Conservation (phyloP, 2,888 invertebrate genomes). For the Boloria euphrosyne region DNA sequence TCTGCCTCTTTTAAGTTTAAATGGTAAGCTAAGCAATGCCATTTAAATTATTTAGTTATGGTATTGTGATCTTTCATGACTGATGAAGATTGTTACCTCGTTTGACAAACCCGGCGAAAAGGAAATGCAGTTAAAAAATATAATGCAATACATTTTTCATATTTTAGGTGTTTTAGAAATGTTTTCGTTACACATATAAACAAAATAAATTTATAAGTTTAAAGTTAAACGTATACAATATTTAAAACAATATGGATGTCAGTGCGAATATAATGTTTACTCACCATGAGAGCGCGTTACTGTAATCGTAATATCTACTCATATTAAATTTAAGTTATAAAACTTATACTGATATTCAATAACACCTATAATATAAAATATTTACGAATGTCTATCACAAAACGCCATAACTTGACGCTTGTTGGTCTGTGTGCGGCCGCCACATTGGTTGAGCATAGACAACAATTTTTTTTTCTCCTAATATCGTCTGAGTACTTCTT, state of each 20-base stretch:
- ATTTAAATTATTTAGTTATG: neutral
- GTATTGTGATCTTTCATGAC: neutral
- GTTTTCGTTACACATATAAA: constrained; percentile 27
- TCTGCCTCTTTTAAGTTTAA: neutral
- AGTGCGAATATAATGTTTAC: constrained; percentile 54
- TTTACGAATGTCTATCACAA: constrained; percentile 63
- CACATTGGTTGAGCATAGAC: constrained; percentile 79
- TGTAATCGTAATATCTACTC: constrained; percentile 82
- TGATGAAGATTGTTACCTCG: constrained; percentile 12
- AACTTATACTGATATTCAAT: constrained; percentile 62
- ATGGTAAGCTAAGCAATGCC: neutral
- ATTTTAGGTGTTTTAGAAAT: constrained; percentile 16
- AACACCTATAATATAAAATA: constrained; percentile 52
- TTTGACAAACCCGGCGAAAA: constrained; percentile 11
- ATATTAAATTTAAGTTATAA: constrained; percentile 68
- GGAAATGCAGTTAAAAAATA: constrained; percentile 6
- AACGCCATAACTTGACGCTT: constrained; percentile 76
- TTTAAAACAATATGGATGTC: constrained; percentile 74
- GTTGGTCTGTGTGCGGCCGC: constrained; percentile 70
- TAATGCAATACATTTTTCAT: constrained; percentile 2
- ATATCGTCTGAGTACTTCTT: constrained; percentile 1
- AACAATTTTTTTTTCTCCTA: constrained; percentile 48
- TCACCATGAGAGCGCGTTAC: constrained; percentile 81
- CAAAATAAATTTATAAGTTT: constrained; percentile 43
- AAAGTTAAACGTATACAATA: constrained; percentile 66